Evolutionary conservation across 2,113 vertebrate species (phyloP).

Genomic region (Mixornis gularis): DNA sequence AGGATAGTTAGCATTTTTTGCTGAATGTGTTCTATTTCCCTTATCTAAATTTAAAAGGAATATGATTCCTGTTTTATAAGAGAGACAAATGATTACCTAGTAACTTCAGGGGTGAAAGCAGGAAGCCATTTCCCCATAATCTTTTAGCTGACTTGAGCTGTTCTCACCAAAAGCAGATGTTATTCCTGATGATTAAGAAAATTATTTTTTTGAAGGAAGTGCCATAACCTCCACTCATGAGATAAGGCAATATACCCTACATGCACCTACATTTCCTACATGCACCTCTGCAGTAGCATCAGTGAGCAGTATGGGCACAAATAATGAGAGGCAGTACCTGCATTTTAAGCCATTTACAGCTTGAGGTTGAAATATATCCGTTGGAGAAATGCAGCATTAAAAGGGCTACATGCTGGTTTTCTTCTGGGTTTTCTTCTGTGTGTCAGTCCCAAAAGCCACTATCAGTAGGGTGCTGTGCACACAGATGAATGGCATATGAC

Average conservation of each 20-base stretch:
- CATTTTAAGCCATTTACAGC: neutral
- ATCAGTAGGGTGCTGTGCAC: neutral
- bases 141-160: neutral
- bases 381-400: neutral
- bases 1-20: neutral
- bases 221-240: neutral
- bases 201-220: neutral
- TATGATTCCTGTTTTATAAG: neutral
- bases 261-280: neutral
- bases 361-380: neutral
- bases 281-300: neutral
- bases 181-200: neutral
- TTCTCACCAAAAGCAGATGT: neutral
- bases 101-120: neutral
- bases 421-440: neutral
- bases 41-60: neutral
- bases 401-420: fast-evolving
- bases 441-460: neutral
- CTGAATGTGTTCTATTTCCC: neutral
- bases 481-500: neutral
- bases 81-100: neutral
- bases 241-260: neutral
- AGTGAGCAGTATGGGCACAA: neutral
- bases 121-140: neutral
- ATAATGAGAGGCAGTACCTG: neutral